Evolutionary conservation across 2,113 vertebrate genomes (phyloP), one percentile per base, ranked within the genome.

Genomic region (Menidia beryllina): DNA sequence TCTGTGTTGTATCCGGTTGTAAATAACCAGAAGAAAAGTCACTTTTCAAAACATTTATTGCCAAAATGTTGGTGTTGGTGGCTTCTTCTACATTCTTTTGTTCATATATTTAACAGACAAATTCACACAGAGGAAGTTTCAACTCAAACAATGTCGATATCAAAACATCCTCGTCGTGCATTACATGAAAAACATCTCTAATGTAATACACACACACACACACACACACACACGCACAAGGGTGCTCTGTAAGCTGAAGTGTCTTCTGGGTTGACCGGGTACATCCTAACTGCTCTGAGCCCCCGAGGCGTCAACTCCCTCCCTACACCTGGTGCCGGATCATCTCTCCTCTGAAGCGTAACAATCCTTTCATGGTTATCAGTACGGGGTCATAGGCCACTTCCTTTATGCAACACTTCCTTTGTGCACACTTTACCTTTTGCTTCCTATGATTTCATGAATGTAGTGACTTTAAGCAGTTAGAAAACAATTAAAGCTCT

Each of bases 231-330:
- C 9, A 48, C 12, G 38, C 3, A 9, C 0, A 4, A 48, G n/a
- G 17, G 19, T 56, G 12, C n/a, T 17, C 51, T 13, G 65, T 59
- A 47, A 50, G 61, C 45, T 50, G 70, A 15, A 0, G 1, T 58
- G 50, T 52, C 38, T 23, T 52, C 49, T 53, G 17, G 45, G 61
- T 43, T 27, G 41, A 24, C 41, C 45, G 48, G 53, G 43, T 69
- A 25, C 27, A 56, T 57, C 43, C 50, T 59, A 48, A 43, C 19
- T 30, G 59, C 72, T 73, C 39, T 58, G 50, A 48, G 17, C 24
- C 67, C 72, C 71, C 1, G 3, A 39, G 81, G 60, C 43, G 0
- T 77, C 69, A 61, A 61, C 66, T 73, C 59, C 72, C 81, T 66
- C 48, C 66, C 48, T 30, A 25, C 59, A 73, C 64, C 60, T 39